These are phyloP conservation scores for Drosophila melanica DNA, from an alignment of 1,140 invertebrate genomes.

Conservation along the genomic window DNA sequence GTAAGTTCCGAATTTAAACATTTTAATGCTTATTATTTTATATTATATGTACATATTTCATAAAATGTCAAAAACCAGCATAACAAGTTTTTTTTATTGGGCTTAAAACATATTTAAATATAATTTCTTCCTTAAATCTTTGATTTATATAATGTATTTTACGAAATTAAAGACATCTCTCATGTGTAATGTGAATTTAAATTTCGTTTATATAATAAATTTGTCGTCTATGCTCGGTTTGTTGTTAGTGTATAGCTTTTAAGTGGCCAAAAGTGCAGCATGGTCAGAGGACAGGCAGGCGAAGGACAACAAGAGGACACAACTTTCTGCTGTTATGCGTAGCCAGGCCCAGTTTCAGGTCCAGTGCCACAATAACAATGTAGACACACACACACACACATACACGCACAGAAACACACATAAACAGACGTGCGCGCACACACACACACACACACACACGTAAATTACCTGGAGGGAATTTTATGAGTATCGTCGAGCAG, in stretches of 20 bases:
- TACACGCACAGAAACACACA: slow-evolving; percentile 1
- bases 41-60: too few relatives aligned
- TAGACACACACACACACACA: slow-evolving; percentile 13
- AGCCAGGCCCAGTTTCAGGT: slow-evolving; percentile 36
- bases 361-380: slow-evolving; percentile 67
- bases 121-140: too few relatives aligned
- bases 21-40: too few relatives aligned
- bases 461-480: slow-evolving; percentile 80
- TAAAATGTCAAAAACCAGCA: too few relatives aligned
- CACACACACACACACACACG: slow-evolving; percentile 28
- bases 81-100: too few relatives aligned
- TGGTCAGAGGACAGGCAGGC: slow-evolving; percentile 33
- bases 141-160: too few relatives aligned
- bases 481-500: slow-evolving; percentile 76
- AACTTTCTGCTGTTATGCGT: slow-evolving; percentile 40
- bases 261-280: slow-evolving; percentile 76
- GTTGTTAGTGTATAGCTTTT: slow-evolving; percentile 43
- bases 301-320: slow-evolving; percentile 31
- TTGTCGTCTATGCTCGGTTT: slow-evolving; percentile 1
- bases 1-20: too few relatives aligned
- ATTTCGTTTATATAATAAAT: too few relatives aligned
- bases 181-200: too few relatives aligned
- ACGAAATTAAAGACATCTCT: too few relatives aligned
- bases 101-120: too few relatives aligned
- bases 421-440: background rate